Base-by-base conservation (phyloP, 2,888 invertebrate genomes). In the Cheilosia grossa region DNA sequence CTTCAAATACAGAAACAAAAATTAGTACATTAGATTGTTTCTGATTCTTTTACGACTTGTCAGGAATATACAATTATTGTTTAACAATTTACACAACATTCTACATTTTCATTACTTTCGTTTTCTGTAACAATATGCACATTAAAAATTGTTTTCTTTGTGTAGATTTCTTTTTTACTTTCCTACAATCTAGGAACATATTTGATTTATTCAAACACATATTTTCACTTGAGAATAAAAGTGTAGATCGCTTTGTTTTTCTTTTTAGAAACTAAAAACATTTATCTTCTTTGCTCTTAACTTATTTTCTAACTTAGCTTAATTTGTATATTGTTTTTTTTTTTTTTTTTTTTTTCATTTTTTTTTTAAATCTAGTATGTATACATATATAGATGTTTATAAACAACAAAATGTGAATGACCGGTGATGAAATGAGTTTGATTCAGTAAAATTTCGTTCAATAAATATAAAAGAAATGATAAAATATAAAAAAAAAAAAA, bases 151-250 rank as follows among this genome's bases (percentile, higher is more conserved):
- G 63, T 30, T 33, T 13, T 56, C 42, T 70, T 10, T 21, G 30
- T 30, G 27, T 19, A 47, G n/a, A 47, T 13, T 17, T 10, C 1
- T 49, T 59, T 66, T 67, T 61, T 51, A 21, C 66, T 13, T 79
- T 37, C 67, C 37, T 83, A 80, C 58, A 64, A 83, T 80, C 74
- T 83, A 80, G 83, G 83, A 83, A 83, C 83, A 75, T 59, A 83
- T 40, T 49, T 61, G 69, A 74, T 70, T 44, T 63, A 58, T 70
- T 63, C 75, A 64, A 77, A 77, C 53, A 77, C 13, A 53, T 40
- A 51, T 47, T 78, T 78, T 63, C 47, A 74, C 69, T 63, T 53
- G 6, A 53, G 53, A 79, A 56, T 54, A 54, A 70, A 70, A 42
- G 61, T 19, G 10, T 69, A 47, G 69, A 69, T 83, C 74, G 73